These are phyloP conservation scores for Stichodactyla helianthus DNA, from an alignment of 64 coral and sea anemone species.

Conservation along the genomic window DNA sequence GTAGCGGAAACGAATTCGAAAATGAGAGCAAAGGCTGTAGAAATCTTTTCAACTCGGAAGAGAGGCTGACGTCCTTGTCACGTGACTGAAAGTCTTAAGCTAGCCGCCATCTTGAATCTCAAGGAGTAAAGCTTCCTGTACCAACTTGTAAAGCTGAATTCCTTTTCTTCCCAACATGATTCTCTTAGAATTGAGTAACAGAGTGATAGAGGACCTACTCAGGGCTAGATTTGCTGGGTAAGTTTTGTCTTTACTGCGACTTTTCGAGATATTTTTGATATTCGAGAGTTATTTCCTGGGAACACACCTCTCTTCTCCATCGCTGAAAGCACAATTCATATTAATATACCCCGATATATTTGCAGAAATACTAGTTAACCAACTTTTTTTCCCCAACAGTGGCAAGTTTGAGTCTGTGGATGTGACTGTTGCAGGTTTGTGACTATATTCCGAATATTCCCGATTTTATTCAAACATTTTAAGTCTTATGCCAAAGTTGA, in stretches of 20 bases:
- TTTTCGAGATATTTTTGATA: background rate
- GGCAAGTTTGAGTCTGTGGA: conserved; percentile 94
- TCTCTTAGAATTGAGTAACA: conserved; percentile 91
- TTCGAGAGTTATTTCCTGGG: conserved; percentile 4
- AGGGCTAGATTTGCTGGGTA: conserved; percentile 82
- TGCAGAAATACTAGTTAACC: background rate
- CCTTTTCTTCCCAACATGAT: conserved; percentile 71
- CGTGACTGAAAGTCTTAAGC: background rate
- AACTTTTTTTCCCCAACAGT: conserved; percentile 23
- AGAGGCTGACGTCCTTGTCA: background rate
- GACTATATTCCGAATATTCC: background rate
- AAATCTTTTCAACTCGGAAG: background rate
- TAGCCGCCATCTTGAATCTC: background rate
- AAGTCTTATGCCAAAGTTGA: background rate
- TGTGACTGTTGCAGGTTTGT: conserved; percentile 89
- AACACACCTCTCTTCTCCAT: conserved; percentile 11
- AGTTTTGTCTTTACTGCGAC: conserved; percentile 2
- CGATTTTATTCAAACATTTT: background rate
- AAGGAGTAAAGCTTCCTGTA: conserved; percentile 12
- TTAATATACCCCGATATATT: background rate
- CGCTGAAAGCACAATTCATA: background rate
- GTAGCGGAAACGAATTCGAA: too few relatives aligned
- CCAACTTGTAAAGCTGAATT: background rate
- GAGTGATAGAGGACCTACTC: conserved; percentile 79
- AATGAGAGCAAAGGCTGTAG: too few relatives aligned